phyloP scores from a whole-genome alignment of 2,888 invertebrate species.

The Alloplasta piceator region DNA sequence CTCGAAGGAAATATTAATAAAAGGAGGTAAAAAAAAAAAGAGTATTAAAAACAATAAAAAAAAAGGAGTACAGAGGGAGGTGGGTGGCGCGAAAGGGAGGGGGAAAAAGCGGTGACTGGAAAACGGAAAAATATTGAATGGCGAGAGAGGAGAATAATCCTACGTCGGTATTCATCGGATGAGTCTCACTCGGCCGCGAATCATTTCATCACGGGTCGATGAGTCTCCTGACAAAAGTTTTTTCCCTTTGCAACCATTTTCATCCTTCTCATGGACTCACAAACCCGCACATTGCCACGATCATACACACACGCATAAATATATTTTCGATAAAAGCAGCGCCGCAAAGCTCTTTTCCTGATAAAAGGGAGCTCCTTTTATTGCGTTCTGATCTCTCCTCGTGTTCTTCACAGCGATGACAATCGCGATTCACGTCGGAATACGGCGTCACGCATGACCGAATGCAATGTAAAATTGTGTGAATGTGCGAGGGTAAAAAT shows the following conservation, averaged over 20 bases:
- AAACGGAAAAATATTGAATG: conserved; percentile 48
- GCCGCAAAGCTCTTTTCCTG: too few relatives aligned
- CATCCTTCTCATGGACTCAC: background rate
- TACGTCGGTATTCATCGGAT: conserved; percentile 61
- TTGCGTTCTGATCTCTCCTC: too few relatives aligned
- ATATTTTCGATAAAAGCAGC: too few relatives aligned
- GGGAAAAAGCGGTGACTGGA: conserved; percentile 25
- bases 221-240: conserved; percentile 45
- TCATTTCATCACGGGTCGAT: conserved; percentile 63
- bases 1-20: conserved; percentile 50
- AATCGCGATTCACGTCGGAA: too few relatives aligned
- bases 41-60: conserved; percentile 19
- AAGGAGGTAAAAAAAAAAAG: background rate
- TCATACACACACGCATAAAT: too few relatives aligned
- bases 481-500: too few relatives aligned
- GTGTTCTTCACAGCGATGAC: too few relatives aligned
- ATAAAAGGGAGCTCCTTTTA: too few relatives aligned
- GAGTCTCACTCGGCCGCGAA: conserved; percentile 47
- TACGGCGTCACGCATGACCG: too few relatives aligned
- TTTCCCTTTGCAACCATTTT: conserved; percentile 2
- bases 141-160: conserved; percentile 25
- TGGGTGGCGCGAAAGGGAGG: background rate
- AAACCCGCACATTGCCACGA: too few relatives aligned
- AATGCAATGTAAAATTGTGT: too few relatives aligned
- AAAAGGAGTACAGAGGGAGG: conserved; percentile 11